Conservation (phyloP, 2,888 invertebrate genomes). For the Sthenelais limicola region DNA sequence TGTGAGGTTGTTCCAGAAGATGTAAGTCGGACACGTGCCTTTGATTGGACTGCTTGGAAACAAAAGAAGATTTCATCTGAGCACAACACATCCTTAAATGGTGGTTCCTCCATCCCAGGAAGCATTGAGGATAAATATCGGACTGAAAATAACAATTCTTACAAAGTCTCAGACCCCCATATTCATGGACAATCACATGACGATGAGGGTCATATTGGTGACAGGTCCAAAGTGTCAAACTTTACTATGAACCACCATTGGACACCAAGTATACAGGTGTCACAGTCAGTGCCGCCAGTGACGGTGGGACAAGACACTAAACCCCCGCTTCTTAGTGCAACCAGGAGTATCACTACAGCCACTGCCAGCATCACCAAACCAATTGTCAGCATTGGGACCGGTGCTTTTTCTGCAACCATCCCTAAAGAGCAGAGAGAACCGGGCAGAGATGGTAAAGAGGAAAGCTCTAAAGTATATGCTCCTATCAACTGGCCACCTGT, state of each 20-base stretch:
- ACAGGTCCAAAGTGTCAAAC: no score
- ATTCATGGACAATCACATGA: no score
- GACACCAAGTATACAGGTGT: not conserved
- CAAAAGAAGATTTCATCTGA: not conserved
- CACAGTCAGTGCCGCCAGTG: not conserved
- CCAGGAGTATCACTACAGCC: conserved; percentile 20
- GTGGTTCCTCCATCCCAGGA: no score
- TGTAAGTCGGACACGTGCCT: conserved; percentile 11
- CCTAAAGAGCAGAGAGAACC: conserved; percentile 19
- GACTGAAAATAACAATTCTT: no score
- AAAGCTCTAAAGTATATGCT: conserved; percentile 36
- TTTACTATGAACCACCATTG: not conserved
- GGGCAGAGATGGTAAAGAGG: not conserved
- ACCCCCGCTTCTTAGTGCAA: conserved; percentile 17
- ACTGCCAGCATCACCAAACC: conserved; percentile 30
- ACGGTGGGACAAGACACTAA: not conserved
- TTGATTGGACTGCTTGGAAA: conserved; percentile 18
- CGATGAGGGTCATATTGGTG: no score
- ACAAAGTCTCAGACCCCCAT: no score
- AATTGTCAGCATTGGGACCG: conserved; percentile 26
- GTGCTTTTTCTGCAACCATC: conserved; percentile 2
- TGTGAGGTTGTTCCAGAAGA: conserved; percentile 10
- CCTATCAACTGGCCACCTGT: conserved; percentile 41
- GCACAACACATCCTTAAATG: no score
- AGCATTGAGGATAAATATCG: no score